Base-by-base conservation (phyloP, 2,797 vertebrate species). In the Mus minutoides region DNA sequence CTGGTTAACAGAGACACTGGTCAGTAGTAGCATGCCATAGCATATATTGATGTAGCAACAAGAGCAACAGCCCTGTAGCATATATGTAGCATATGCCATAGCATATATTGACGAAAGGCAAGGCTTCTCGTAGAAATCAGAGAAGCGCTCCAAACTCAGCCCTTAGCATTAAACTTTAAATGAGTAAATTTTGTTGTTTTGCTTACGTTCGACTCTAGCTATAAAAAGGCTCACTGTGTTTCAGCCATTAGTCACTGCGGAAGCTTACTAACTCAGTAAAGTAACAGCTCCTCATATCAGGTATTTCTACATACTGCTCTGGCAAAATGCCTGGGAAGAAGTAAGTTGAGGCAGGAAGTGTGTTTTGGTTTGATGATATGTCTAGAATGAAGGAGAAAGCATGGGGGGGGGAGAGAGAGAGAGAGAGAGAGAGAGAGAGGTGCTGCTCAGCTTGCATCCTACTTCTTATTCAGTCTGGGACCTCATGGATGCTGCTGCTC, bases 261-360 rank as follows among this genome's bases (percentile, higher is more conserved):
- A 94, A 58, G 9, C 86, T 91, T 75, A 69, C 37, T 29, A 84
- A 94, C n/a, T 88, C 56, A 37, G 64, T 94, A 71, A 64, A 89
- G 71, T 29, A 54, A 71, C 37, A 67, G 60, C 49, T 34, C 6
- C 37, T 43, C 43, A 4, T 13, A 75, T 14, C 52, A 34, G 26
- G 31, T 60, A 60, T 17, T 76, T 49, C 75, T 75, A 34, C 11
- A 34, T 0, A 6, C 11, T 9, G 37, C 37, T 46, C 37, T 34
- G 37, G 31, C 37, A 60, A 34, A 88, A 76, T 43, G 34, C 26
- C 11, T 34, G 37, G 19, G 17, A 31, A 60, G 52, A 60, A 60
- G 86, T 43, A 76, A 10, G 24, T 60, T 43, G 11, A 34, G n/a
- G 71, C 10, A 43, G 14, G 26, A 76, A 22, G 29, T 46, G 1